These are phyloP conservation scores for Drosophila multiciliata DNA, from an alignment of 2,888 invertebrate species.

Conservation along the genomic window DNA sequence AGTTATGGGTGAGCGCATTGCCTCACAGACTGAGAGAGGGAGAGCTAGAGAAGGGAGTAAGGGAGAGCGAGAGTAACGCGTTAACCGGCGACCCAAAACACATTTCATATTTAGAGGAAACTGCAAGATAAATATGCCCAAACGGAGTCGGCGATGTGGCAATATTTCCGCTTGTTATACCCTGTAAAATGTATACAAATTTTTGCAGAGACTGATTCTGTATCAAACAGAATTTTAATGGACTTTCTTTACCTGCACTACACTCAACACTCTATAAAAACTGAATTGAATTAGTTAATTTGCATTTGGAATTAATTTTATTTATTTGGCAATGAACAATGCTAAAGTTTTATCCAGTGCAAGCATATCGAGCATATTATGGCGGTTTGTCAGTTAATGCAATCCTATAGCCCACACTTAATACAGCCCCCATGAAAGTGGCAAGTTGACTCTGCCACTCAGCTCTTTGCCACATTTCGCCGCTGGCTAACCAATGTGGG, in stretches of 20 bases:
- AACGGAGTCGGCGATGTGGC: not conserved
- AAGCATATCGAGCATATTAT: not conserved
- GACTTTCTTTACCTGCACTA: not conserved
- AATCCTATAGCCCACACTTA: slow-evolving; percentile 28
- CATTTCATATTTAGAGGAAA: slow-evolving; percentile 18
- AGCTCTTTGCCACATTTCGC: slow-evolving; percentile 31
- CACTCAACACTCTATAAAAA: no score
- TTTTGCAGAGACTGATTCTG: no score
- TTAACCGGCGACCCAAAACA: slow-evolving; percentile 41
- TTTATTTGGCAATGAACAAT: not conserved
- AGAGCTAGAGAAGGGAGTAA: not conserved
- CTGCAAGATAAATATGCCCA: not conserved
- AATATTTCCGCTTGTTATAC: slow-evolving; percentile 36
- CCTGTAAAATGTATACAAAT: slow-evolving; percentile 16
- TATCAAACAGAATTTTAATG: not conserved
- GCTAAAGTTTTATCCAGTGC: not conserved
- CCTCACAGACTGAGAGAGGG: slow-evolving; percentile 7
- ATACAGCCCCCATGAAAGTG: slow-evolving; percentile 27
- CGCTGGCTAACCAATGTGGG: slow-evolving; percentile 41
- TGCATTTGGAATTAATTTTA: not conserved
- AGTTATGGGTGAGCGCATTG: slow-evolving; percentile 58
- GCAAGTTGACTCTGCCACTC: not conserved
- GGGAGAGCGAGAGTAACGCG: slow-evolving; percentile 27
- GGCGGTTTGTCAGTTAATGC: not conserved
- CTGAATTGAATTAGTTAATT: not conserved